These are phyloP conservation scores for Coregonus ussuriensis DNA, from an alignment of 2,797 vertebrate genomes.

Conservation along the genomic window DNA sequence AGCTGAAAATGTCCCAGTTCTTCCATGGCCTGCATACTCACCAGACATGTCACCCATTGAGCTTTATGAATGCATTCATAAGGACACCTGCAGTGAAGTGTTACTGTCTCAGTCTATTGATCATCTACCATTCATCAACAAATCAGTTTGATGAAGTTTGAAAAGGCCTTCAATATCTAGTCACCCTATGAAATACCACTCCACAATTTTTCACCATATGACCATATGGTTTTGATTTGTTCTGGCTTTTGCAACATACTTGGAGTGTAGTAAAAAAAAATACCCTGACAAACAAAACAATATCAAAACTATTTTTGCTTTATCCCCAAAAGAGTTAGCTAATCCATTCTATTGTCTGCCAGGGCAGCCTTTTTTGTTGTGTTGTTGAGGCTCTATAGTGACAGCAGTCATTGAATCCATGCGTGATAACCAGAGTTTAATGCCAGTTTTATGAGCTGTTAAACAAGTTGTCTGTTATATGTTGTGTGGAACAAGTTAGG, in stretches of 20 bases:
- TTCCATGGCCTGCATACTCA: too few species aligned
- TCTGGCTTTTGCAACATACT: constrained; percentile 31
- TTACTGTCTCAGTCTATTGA: too few species aligned
- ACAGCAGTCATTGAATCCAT: constrained; percentile 27
- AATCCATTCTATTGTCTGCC: neutral
- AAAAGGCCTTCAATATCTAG: constrained; percentile 15
- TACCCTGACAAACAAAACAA: constrained; percentile 23
- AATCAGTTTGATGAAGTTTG: too few species aligned
- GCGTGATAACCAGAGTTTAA: constrained; percentile 46
- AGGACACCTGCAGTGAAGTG: neutral
- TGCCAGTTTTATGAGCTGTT: constrained; percentile 61
- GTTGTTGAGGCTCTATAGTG: constrained; percentile 40
- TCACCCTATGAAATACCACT: neutral
- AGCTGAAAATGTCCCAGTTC: too few species aligned
- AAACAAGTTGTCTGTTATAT: constrained; percentile 71
- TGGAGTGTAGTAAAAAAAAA: constrained; percentile 36
- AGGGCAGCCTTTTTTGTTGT: constrained; percentile 6
- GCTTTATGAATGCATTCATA: too few species aligned
- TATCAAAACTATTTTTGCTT: neutral
- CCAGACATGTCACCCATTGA: too few species aligned
- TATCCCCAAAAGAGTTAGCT: neutral
- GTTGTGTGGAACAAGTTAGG: constrained; percentile 73
- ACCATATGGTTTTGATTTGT: constrained; percentile 61
- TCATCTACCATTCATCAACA: too few species aligned
- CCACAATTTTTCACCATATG: constrained; percentile 24